phyloP scores from a whole-genome alignment of 2,797 vertebrate genomes.

The Cygnus olor region DNA sequence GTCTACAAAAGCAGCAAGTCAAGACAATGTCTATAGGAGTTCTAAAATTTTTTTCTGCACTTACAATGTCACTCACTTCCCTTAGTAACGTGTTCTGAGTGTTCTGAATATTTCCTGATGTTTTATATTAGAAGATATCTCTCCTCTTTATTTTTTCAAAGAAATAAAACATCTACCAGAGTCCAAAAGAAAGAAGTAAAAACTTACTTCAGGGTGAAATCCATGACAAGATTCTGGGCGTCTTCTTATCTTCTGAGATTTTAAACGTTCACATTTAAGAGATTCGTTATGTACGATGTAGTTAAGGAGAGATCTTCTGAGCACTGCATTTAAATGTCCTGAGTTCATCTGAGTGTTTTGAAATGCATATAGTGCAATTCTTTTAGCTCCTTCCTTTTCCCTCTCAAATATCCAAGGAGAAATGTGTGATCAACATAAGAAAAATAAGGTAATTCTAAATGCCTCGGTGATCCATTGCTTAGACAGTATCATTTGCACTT shows the following conservation, averaged over 20 bases:
- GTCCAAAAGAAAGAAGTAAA: background rate
- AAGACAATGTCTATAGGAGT: background rate
- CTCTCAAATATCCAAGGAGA: background rate
- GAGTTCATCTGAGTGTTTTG: background rate
- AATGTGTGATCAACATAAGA: background rate
- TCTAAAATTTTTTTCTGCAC: background rate
- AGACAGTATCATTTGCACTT: background rate
- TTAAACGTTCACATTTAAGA: slow-evolving; percentile 95
- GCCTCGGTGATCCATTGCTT: background rate
- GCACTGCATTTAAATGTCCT: background rate
- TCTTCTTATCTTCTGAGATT: slow-evolving; percentile 95
- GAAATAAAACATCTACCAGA: background rate
- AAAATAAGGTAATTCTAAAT: background rate
- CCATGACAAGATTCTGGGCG: slow-evolving; percentile 96
- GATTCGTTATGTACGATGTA: slow-evolving; percentile 95
- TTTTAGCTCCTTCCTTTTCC: background rate
- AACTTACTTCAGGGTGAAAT: slow-evolving; percentile 93
- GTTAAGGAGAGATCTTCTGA: slow-evolving; percentile 79
- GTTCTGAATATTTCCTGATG: background rate
- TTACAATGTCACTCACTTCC: background rate
- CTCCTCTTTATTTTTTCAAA: background rate
- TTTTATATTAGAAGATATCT: background rate
- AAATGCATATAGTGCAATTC: background rate
- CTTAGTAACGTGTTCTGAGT: background rate
- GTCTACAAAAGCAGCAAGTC: background rate